phyloP scores from a whole-genome alignment of 2,113 vertebrate genomes.

The Platycercus adscitus region DNA sequence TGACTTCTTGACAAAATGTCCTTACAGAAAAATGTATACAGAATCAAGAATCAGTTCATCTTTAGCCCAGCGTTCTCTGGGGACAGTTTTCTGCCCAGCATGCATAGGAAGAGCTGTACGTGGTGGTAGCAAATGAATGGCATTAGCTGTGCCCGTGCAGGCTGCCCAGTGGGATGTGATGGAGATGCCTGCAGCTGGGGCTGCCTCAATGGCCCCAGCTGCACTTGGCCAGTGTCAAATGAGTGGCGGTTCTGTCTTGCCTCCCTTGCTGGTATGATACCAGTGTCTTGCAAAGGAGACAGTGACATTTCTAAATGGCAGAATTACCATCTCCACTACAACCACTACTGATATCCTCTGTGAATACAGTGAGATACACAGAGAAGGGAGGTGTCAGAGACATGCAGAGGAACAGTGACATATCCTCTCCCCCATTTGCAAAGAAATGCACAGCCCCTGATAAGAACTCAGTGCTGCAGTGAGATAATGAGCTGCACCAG shows the following conservation, averaged over 20 bases:
- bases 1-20: background rate
- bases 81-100: background rate
- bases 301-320: background rate
- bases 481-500: conserved; percentile 6
- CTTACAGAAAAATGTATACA: background rate
- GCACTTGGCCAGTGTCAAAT: background rate
- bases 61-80: background rate
- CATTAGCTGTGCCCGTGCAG: rapidly evolving
- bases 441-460: background rate
- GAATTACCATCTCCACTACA: background rate
- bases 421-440: background rate
- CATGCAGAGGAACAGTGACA: rapidly evolving
- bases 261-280: background rate
- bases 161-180: background rate
- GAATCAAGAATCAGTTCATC: background rate
- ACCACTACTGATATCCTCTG: background rate
- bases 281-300: background rate
- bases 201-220: background rate
- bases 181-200: background rate
- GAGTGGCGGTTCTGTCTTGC: background rate
- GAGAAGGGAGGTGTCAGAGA: background rate
- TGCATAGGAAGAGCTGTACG: rapidly evolving
- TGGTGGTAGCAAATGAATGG: background rate
- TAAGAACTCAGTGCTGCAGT: background rate
- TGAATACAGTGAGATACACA: background rate